Percentiles rank a stretch among this genome's conserved stretches.
Conservation (phyloP, 92 coral and sea anemone genomes). For the Palythoa caribaeorum region DNA sequence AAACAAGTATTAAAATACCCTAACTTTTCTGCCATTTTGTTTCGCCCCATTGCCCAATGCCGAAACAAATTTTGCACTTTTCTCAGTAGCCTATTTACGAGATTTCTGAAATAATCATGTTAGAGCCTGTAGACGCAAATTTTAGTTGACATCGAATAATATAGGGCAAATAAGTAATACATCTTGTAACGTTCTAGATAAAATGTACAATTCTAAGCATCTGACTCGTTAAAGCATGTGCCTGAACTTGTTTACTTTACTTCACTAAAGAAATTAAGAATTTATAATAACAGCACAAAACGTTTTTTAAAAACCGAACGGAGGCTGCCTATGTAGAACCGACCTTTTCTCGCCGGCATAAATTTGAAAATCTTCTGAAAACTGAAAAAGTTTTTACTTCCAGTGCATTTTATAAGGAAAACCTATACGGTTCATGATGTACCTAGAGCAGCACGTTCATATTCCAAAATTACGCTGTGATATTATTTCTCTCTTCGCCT, state of each 20-base stretch:
- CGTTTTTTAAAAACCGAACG: not conserved
- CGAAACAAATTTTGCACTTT: too few species aligned
- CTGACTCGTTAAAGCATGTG: not conserved
- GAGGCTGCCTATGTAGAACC: not conserved
- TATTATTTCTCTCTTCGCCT: not conserved
- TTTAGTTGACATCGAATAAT: too few species aligned
- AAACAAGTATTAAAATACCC: too few species aligned
- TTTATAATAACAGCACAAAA: not conserved
- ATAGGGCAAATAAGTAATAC: too few species aligned
- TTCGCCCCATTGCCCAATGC: too few species aligned
- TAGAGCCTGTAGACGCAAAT: too few species aligned
- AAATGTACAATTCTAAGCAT: not conserved
- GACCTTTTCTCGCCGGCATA: too few species aligned
- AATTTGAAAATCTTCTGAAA: not conserved
- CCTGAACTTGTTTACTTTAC: not conserved
- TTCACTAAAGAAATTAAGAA: not conserved
- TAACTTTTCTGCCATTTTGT: too few species aligned
- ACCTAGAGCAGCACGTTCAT: conserved; percentile 10
- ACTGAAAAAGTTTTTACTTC: not conserved
- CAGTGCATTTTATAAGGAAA: not conserved
- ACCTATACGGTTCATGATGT: conserved; percentile 26
- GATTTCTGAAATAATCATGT: too few species aligned
- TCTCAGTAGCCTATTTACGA: too few species aligned
- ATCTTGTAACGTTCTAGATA: too few species aligned
- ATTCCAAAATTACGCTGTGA: conserved; percentile 27